Evolutionary conservation across 2,888 invertebrate species (phyloP).

Genomic region (Lottia scabra): DNA sequence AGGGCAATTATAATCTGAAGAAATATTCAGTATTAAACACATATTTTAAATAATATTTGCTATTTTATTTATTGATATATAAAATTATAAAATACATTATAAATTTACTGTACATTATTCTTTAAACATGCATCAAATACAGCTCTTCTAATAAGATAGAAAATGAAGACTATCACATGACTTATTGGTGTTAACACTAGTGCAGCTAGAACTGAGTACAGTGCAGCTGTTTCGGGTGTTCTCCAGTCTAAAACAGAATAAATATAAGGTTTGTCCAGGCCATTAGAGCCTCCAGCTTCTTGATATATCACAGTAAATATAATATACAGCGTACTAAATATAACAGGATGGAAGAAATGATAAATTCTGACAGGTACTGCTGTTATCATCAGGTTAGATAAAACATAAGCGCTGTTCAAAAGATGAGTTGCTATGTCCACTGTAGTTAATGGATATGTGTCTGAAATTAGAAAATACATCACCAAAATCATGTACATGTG

Average conservation of each 20-base stretch:
- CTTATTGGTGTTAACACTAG: conserved; percentile 24
- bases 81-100: no score
- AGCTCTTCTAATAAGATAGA: neutral
- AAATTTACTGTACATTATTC: neutral
- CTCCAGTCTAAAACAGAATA: conserved; percentile 39
- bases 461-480: neutral
- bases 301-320: conserved; percentile 38
- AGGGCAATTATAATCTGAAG: no score
- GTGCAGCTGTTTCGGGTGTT: conserved; percentile 11
- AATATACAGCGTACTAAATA: conserved; percentile 34
- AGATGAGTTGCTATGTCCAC: conserved; percentile 42
- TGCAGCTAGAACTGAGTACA: conserved; percentile 17
- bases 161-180: conserved; percentile 1
- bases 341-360: conserved; percentile 46
- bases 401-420: conserved; percentile 45
- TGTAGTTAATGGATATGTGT: neutral
- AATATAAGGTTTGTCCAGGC: conserved; percentile 29
- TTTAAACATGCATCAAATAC: conserved; percentile 2
- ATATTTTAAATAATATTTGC: no score
- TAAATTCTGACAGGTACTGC: conserved; percentile 43
- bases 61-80: no score
- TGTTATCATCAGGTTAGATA: conserved; percentile 43
- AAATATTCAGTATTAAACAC: no score
- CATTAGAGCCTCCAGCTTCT: conserved; percentile 35
- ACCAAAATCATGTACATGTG: no score